Evolutionary conservation across 2,888 invertebrate species (phyloP).

Genomic region (Petrophora chlorosata): DNA sequence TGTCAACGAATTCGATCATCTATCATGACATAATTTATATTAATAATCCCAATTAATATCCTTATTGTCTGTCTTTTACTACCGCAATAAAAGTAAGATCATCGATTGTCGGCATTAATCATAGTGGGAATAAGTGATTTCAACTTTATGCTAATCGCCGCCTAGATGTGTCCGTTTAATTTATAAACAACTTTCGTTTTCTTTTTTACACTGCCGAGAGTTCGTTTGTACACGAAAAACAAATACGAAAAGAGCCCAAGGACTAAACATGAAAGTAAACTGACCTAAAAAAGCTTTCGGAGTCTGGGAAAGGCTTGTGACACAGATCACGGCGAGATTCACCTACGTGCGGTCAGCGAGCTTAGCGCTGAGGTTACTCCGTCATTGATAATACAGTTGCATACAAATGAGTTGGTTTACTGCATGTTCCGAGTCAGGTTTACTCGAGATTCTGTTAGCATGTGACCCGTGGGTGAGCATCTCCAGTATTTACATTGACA

Average conservation of each 20-base stretch:
- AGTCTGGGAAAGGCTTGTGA: conserved; percentile 59
- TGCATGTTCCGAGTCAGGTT: conserved; percentile 35
- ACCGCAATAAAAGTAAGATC: conserved; percentile 25
- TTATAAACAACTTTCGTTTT: conserved; percentile 69
- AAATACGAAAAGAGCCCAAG: conserved; percentile 59
- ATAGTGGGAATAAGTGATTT: conserved; percentile 20
- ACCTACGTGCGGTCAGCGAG: conserved; percentile 39
- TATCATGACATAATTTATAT: conserved; percentile 36
- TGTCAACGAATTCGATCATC: conserved; percentile 23
- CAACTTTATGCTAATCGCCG: conserved; percentile 45
- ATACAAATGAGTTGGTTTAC: conserved; percentile 42
- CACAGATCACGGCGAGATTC: conserved; percentile 58
- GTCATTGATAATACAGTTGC: conserved; percentile 36
- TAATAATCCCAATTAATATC: conserved; percentile 24
- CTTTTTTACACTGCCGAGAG: conserved; percentile 49
- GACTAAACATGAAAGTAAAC: conserved; percentile 66
- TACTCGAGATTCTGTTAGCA: conserved; percentile 44
- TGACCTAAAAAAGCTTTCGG: conserved; percentile 50
- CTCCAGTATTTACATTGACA: conserved; percentile 71
- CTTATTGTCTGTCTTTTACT: conserved; percentile 21
- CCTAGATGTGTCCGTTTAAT: conserved; percentile 51
- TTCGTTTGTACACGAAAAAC: conserved; percentile 42
- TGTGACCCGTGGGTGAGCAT: conserved; percentile 57
- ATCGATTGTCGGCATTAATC: conserved; percentile 25
- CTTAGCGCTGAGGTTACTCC: conserved; percentile 27